phyloP scores from a whole-genome alignment of 2,113 vertebrate genomes.

The Ellobius talpinus region DNA sequence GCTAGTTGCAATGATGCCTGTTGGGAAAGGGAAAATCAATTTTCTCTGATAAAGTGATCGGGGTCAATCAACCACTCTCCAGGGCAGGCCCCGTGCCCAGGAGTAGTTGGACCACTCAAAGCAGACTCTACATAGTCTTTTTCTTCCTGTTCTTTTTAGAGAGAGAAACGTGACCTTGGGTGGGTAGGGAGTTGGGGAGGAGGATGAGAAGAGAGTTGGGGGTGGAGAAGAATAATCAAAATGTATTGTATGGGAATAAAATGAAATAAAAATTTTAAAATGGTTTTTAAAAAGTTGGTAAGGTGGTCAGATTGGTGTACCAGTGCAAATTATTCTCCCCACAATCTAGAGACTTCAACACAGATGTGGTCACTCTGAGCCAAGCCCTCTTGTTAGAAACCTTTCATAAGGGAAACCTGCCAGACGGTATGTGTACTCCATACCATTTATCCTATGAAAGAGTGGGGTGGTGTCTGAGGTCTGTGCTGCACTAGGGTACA shows the following conservation, averaged over 20 bases:
- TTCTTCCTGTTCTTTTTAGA: neutral
- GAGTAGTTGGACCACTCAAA: neutral
- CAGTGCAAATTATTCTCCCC: conserved; percentile 73
- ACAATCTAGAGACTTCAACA: conserved; percentile 76
- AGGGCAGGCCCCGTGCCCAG: neutral
- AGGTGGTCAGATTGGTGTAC: conserved; percentile 68
- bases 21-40: neutral
- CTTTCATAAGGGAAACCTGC: conserved; percentile 77
- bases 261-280: neutral
- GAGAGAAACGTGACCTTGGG: neutral
- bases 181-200: neutral
- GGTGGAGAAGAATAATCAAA: neutral
- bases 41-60: neutral
- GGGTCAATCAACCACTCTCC: neutral
- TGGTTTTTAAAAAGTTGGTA: conserved; percentile 36
- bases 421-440: conserved; percentile 79
- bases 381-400: conserved; percentile 78
- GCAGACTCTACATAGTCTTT: neutral
- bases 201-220: no score
- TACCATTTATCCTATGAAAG: conserved; percentile 78
- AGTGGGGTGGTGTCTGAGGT: conserved; percentile 69
- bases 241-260: neutral
- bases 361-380: conserved; percentile 72
- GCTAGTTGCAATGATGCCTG: neutral
- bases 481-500: conserved; percentile 58